Base-by-base conservation (phyloP, 2,797 vertebrate genomes). In the Rhodeus uyekii region DNA sequence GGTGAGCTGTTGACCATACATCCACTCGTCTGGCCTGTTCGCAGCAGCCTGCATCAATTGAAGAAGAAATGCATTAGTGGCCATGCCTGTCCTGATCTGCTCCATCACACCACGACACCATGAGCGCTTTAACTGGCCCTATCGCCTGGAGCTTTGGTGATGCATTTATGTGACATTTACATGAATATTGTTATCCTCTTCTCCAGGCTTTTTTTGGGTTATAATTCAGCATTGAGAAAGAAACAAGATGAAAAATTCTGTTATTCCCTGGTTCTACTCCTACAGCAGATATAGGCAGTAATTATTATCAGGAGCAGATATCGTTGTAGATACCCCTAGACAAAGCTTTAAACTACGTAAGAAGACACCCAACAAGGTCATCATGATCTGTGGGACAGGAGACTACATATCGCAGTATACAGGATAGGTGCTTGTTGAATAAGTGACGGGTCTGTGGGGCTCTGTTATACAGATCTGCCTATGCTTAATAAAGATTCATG, bases 401-500 rank as follows among this genome's bases (percentile, higher is more conserved):
- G 50, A 75, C 61, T 53, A 24, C 63, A 67, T 19, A 60, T n/a
- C 8, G 5, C 44, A 53, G 44, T 53, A 19, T 19, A 46, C 10
- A 76, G 53, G 13, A 81, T 44, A 81, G 44, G 87, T 89, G 90
- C 90, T 90, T 93, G 91, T 92, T 93, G 91, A 92, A 86, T 86
- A 85, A 55, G 34, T 84, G 88, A 87, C 85, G 89, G 86, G 90
- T 87, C 84, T 90, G 88, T 87, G 88, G 86, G 85, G 88, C n/a
- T 60, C 60, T 78, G 46, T 44, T 84, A 80, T 80, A 72, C 32
- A 63, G 79, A 81, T 86, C 89, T 92, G 92, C 88, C 90, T 76
- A 90, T 87, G 87, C 87, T 86, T 93, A 92, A 94, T 92, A 90
- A 92, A 92, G 92, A 93, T 94, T 92, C 93, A 94, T 93, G 90